phyloP scores from a whole-genome alignment of 2,797 vertebrate genomes.

The Numenius phaeopus region DNA sequence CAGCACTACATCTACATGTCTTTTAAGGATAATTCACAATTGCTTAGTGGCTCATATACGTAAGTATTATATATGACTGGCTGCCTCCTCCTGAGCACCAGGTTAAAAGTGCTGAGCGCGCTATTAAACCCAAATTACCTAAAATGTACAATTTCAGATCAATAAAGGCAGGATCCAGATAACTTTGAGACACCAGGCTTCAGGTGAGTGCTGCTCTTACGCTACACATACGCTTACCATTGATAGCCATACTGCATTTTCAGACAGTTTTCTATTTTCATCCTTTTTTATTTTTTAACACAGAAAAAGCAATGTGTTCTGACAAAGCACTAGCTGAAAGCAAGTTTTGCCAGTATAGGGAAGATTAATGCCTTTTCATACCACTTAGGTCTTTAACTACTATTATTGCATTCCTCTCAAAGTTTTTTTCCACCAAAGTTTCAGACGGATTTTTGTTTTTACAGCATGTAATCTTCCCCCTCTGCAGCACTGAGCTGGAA shows the following conservation, averaged over 20 bases:
- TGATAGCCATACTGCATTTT: background rate
- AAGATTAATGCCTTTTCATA: constrained; percentile 32
- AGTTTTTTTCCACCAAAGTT: background rate
- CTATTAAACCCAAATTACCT: background rate
- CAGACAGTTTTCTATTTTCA: background rate
- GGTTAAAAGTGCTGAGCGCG: background rate
- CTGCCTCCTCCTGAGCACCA: background rate
- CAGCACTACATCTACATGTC: background rate
- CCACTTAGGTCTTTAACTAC: background rate
- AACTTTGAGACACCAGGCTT: background rate
- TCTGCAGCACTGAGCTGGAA: background rate
- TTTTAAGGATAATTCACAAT: background rate
- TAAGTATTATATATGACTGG: background rate
- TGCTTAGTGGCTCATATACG: rapidly evolving
- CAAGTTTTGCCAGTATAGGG: background rate
- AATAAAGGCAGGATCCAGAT: background rate
- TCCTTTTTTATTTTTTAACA: background rate
- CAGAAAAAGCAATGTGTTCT: background rate
- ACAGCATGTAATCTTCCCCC: background rate
- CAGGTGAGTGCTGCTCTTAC: background rate
- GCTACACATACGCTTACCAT: background rate
- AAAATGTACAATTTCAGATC: background rate
- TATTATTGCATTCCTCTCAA: background rate
- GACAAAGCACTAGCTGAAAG: background rate
- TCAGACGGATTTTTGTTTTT: constrained; percentile 40